phyloP scores from a whole-genome alignment of 1,140 invertebrate species.

The Aphidius gifuensis region DNA sequence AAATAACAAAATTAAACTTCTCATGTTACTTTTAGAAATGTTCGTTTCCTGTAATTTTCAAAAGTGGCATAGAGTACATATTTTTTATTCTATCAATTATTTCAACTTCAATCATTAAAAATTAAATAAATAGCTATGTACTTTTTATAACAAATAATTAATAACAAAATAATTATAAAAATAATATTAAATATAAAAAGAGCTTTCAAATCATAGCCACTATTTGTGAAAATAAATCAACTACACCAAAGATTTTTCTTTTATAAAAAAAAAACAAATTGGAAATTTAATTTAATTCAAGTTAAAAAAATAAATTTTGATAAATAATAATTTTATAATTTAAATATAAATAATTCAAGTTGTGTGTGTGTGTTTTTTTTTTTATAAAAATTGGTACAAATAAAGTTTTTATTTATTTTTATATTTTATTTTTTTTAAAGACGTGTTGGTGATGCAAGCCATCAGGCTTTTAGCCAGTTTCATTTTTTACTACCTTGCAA shows the following conservation, averaged over 20 bases:
- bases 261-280: constrained; percentile 1
- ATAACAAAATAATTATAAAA: background rate
- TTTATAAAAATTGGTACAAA: no score
- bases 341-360: no score
- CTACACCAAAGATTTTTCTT: no score
- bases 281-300: background rate
- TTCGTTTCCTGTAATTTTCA: constrained; percentile 1
- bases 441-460: no score
- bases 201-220: background rate
- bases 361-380: no score
- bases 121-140: no score
- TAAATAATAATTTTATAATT: no score
- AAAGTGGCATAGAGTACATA: background rate
- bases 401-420: no score
- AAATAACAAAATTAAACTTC: constrained; percentile 23
- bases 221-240: no score
- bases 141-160: no score
- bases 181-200: background rate
- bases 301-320: background rate
- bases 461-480: background rate
- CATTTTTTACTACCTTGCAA: background rate
- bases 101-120: background rate
- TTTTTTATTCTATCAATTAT: no score
- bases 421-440: background rate
- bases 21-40: background rate